Base-by-base conservation (phyloP, 2,888 invertebrate genomes). In the Trachelus stipa region DNA sequence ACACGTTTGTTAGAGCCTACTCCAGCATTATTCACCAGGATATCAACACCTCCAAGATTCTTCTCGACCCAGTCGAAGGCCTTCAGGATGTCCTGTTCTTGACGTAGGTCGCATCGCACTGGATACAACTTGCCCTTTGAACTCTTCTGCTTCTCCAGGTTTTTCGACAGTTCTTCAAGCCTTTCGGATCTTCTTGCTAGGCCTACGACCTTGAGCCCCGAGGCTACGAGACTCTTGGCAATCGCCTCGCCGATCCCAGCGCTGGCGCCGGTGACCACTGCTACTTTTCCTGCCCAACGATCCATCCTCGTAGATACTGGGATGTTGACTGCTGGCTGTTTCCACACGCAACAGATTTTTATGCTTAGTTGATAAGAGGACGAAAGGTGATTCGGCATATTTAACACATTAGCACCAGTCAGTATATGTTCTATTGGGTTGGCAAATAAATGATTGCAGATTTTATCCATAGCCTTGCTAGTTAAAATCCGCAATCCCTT, bases 201-300 rank as follows among this genome's bases (percentile, higher is more conserved):
- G 0, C 93, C 94, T 1, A 94, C 92, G 0, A 95, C 94, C 71
- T 91, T 92, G 78, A 95, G 82, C 1, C 94, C 94, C 4, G 91
- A 87, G 71, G 91, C 88, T 0, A 92, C 91, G n/a, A 94, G 88
- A 74, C 91, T 90, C 81, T 88, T 85, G 1, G 90, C 88, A 31
- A 93, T 91, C 9, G 91, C 92, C 0, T 92, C 92, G 31, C 94
- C 95, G 76, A 95, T 95, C 1, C 95, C 95, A 0, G 92, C 90
- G 86, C 94, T 94, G 23, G 94, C 94, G 0, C 95, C 95, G 0
- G 95, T 95, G 56, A 95, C 94, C 34, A 95, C 92, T 0, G 94
- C 95, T 0, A 94, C 93, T 85, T 93, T 93, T 81, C 93, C 94
- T 11, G 84, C 83, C 94, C 94, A 95, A 74, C 94, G 93, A 33